These are phyloP conservation scores for Drosophila birchii DNA, from an alignment of 2,888 invertebrate genomes.

Conservation along the genomic window DNA sequence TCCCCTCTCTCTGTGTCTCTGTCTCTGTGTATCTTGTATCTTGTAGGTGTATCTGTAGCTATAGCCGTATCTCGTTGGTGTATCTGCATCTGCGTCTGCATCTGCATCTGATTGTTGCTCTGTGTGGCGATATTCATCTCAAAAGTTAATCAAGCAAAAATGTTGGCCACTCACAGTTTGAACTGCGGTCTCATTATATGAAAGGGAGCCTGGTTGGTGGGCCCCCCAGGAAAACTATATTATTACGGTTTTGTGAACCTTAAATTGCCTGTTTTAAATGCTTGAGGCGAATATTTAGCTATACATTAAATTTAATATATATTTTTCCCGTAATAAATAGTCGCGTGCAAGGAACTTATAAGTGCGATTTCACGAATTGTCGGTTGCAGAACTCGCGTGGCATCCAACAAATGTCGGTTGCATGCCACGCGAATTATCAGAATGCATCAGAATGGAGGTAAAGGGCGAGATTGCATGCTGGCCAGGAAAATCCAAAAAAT, in stretches of 20 bases:
- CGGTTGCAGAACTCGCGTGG: conserved; percentile 15
- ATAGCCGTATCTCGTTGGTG: not conserved
- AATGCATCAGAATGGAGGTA: conserved; percentile 26
- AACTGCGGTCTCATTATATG: conserved; percentile 25
- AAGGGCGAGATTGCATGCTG: conserved; percentile 31
- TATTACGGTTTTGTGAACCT: not conserved
- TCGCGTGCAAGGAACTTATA: conserved; percentile 64
- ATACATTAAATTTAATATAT: not conserved
- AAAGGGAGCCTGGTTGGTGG: not conserved
- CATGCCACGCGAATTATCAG: conserved; percentile 31
- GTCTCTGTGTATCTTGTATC: conserved; percentile 6
- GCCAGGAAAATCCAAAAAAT: conserved; percentile 9
- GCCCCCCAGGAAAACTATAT: not conserved
- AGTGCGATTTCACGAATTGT: conserved; percentile 34
- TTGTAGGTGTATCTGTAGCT: conserved; percentile 5
- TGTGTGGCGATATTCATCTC: conserved; percentile 72
- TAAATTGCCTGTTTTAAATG: not conserved
- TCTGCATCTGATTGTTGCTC: conserved; percentile 29
- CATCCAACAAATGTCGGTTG: conserved; percentile 41
- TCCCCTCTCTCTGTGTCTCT: not conserved
- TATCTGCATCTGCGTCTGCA: conserved; percentile 4
- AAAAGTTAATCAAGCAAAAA: conserved; percentile 72
- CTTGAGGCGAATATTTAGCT: not conserved
- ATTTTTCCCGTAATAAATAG: conserved; percentile 50
- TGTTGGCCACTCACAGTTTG: conserved; percentile 50